phyloP scores from a whole-genome alignment of 2,797 vertebrate genomes.

The Gallinago stenura region DNA sequence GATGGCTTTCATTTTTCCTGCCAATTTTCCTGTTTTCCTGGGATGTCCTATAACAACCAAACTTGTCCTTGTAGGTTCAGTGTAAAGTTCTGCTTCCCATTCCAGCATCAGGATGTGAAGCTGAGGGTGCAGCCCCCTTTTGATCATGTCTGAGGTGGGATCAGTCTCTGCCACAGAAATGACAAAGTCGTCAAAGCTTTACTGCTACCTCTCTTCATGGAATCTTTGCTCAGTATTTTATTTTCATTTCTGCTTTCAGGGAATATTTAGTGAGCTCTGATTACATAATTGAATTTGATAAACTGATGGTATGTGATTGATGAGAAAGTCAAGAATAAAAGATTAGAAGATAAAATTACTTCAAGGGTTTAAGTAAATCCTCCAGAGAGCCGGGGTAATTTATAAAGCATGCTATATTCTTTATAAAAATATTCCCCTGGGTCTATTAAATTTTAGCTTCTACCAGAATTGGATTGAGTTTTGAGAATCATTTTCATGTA shows the following conservation, averaged over 20 bases:
- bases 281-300: conserved; percentile 68
- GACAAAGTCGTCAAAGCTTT: background rate
- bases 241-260: conserved; percentile 49
- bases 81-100: background rate
- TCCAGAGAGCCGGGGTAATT: conserved; percentile 41
- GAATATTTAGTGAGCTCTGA: conserved; percentile 57
- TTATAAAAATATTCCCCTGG: conserved; percentile 43
- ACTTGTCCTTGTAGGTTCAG: background rate
- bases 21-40: background rate
- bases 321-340: conserved; percentile 56
- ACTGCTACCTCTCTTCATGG: background rate
- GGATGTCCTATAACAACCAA: background rate
- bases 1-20: background rate
- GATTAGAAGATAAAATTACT: conserved; percentile 58
- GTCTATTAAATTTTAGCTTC: conserved; percentile 63
- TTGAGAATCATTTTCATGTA: conserved; percentile 49
- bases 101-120: background rate
- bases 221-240: conserved; percentile 20
- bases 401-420: conserved; percentile 41
- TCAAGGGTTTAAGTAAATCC: conserved; percentile 62
- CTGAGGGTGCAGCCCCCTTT: background rate
- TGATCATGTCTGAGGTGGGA: background rate
- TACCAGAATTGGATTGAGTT: conserved; percentile 44
- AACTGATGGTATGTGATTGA: conserved; percentile 46
- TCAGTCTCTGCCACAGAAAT: background rate